Conservation (phyloP, 2,888 invertebrate species). For the Thymelicus lineola region DNA sequence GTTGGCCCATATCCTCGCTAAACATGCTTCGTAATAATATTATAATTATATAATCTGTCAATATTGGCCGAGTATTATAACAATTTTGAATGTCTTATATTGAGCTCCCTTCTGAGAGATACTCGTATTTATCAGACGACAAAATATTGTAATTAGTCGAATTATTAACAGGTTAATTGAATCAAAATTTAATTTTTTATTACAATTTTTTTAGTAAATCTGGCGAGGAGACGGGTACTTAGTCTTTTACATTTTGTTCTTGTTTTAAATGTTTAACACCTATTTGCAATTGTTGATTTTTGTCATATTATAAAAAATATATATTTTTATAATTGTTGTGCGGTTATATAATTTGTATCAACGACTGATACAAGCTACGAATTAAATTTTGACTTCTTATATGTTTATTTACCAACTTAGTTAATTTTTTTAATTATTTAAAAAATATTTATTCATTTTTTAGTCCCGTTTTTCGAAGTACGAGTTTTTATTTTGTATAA, state of each 20-base stretch:
- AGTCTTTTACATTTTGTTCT: slow-evolving; percentile 3
- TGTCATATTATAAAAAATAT: slow-evolving; percentile 7
- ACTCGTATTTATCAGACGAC: no score
- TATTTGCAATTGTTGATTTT: slow-evolving; percentile 24
- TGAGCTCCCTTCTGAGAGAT: no score
- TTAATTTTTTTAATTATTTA: neutral
- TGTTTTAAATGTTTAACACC: slow-evolving; percentile 22
- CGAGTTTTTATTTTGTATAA: no score
- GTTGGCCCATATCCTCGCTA: neutral
- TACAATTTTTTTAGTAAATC: neutral
- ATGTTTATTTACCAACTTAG: neutral
- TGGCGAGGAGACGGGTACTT: neutral
- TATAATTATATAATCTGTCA: neutral
- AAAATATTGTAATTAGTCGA: no score
- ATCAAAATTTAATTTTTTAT: neutral
- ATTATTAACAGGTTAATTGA: neutral
- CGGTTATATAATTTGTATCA: neutral
- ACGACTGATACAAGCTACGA: neutral
- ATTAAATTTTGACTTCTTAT: neutral
- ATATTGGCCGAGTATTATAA: no score
- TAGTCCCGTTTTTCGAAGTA: no score
- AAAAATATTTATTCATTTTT: neutral
- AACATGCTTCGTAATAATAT: neutral
- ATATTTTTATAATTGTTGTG: slow-evolving; percentile 16
- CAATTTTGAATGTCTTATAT: no score